phyloP scores from a whole-genome alignment of 2,797 vertebrate species.

The Clamator glandarius region DNA sequence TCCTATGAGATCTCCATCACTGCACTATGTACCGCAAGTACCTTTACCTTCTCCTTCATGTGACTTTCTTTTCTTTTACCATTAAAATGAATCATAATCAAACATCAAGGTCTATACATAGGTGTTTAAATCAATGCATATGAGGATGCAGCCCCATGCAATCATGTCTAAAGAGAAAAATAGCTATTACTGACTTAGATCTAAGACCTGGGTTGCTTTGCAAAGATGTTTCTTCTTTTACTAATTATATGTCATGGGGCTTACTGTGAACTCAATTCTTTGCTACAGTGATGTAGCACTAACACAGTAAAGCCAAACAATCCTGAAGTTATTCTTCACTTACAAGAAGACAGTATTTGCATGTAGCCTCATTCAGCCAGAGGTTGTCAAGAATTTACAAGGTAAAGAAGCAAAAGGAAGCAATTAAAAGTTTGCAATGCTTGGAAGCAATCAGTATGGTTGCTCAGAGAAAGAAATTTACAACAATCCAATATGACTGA shows the following conservation, averaged over 20 bases:
- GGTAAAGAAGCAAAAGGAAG: background rate
- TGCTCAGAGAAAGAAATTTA: background rate
- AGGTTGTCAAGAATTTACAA: background rate
- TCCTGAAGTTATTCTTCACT: background rate
- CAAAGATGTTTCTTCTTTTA: background rate
- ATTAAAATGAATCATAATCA: background rate
- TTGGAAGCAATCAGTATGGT: background rate
- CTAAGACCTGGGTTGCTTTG: background rate
- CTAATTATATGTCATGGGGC: background rate
- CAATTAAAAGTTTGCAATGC: background rate
- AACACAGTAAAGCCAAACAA: background rate
- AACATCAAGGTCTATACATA: background rate
- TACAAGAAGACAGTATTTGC: background rate
- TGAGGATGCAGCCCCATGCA: background rate
- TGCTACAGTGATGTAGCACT: background rate
- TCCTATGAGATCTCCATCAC: background rate
- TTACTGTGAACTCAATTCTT: background rate
- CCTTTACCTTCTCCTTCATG: background rate
- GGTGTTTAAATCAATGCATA: background rate
- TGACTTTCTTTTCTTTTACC: background rate
- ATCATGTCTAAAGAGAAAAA: background rate
- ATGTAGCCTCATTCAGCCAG: background rate
- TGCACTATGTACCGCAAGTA: background rate
- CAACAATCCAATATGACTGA: background rate
- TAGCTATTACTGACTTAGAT: background rate